phyloP scores from a whole-genome alignment of 2,113 vertebrate genomes.

The Ailurus styani region DNA sequence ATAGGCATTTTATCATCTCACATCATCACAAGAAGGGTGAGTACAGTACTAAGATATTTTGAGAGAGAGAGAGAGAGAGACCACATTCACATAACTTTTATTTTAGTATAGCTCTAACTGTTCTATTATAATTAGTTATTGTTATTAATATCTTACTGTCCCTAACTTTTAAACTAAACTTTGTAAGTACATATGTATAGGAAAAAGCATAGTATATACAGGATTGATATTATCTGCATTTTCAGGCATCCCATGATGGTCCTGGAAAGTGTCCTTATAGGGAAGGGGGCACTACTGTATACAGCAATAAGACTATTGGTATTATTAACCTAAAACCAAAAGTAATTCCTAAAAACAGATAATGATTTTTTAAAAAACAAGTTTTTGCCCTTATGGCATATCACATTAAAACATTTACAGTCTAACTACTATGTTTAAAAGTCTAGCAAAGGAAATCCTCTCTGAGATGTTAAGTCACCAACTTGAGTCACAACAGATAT shows the following conservation, averaged over 20 bases:
- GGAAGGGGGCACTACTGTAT: neutral
- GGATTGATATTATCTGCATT: neutral
- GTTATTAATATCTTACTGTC: neutral
- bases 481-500: neutral
- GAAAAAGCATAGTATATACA: neutral
- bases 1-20: neutral
- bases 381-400: neutral
- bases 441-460: neutral
- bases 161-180: neutral
- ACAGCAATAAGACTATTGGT: neutral
- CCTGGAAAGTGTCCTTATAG: neutral
- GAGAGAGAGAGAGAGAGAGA: neutral
- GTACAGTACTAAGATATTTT: neutral
- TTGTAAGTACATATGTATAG: neutral
- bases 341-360: neutral
- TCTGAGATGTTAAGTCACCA: neutral
- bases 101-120: neutral
- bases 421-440: neutral
- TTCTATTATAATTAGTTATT: neutral
- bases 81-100: neutral
- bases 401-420: neutral
- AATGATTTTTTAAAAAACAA: neutral
- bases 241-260: neutral
- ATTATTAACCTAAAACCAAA: slow-evolving; percentile 24
- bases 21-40: neutral